Evolutionary conservation across 2,797 vertebrate genomes (phyloP), one percentile per base, ranked within the genome.

Genomic region (Falco concolor): DNA sequence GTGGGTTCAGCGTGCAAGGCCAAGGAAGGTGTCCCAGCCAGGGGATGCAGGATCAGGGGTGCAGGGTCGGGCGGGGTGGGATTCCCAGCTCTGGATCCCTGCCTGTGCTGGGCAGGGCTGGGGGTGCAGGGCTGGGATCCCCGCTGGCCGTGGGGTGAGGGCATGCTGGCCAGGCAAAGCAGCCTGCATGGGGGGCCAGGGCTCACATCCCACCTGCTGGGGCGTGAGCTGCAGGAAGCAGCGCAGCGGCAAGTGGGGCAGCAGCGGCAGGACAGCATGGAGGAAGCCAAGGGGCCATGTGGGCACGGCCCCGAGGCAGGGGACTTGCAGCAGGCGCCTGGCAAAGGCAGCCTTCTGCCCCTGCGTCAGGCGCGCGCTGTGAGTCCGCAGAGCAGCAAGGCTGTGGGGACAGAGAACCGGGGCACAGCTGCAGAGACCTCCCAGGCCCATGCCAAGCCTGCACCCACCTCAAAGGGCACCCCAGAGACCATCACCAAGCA

Each of bases 271-370:
- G 78, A 98, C 97, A 25, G 98, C 98, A 67, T 82, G 98, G 69
- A 99, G 98, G 82, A 99, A 98, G 87, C 98, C 97, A 8, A 98
- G 98, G 30, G 98, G 98, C 99, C 99, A 99, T 4, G 98, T 97
- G 6, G 98, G 96, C 60, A 99, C 98, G 40, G 98, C 98, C 28
- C 98, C 98, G 27, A 99, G 98, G 24, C 95, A 94, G 30, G 97
- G 98, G 5, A 98, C 98, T 96, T 99, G 98, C 82, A 99, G 96
- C 69, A 99, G 98, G 59, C 98, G 97, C 95, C 98, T 98, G 21
- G 98, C 98, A 87, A 99, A 98, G 42, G 99, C 98, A 42, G 98
- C 98, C 94, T 99, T 99, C 98, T 99, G 99, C 50, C 94, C 96
- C 14, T 97, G 97, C 79, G 98, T 99, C 98, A 99, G 99, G 92